phyloP scores from a whole-genome alignment of 2,888 invertebrate species.

The Rhamnusium bicolor region DNA sequence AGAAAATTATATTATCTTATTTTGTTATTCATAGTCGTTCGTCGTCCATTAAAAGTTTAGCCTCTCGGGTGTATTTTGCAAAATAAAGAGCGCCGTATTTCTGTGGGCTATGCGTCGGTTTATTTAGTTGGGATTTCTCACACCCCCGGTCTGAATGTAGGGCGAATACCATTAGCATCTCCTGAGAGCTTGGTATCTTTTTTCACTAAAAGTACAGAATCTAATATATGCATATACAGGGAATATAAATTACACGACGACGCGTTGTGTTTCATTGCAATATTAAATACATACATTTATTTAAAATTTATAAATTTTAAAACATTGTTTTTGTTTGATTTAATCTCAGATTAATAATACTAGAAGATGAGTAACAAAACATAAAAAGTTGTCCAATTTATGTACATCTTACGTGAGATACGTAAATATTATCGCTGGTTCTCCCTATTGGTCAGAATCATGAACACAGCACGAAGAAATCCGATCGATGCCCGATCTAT shows the following conservation, averaged over 20 bases:
- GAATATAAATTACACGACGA: neutral
- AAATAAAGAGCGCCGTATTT: constrained; percentile 60
- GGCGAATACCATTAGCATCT: constrained; percentile 4
- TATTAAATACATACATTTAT: too few relatives aligned
- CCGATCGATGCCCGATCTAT: too few relatives aligned
- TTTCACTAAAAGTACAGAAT: neutral
- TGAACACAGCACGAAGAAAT: too few relatives aligned
- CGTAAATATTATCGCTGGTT: too few relatives aligned
- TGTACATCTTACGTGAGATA: too few relatives aligned
- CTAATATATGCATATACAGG: neutral
- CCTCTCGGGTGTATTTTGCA: constrained; percentile 64
- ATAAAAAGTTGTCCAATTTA: too few relatives aligned
- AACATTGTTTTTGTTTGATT: too few relatives aligned
- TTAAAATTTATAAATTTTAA: too few relatives aligned
- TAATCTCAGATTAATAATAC: too few relatives aligned
- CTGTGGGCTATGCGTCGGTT: constrained; percentile 31
- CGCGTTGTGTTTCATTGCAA: too few relatives aligned
- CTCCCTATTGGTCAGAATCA: too few relatives aligned
- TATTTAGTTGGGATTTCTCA: constrained; percentile 25
- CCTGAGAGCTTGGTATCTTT: constrained; percentile 15
- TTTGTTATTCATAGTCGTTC: constrained; percentile 66
- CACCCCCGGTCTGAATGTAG: neutral
- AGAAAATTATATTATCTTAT: constrained; percentile 65
- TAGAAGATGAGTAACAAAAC: too few relatives aligned
- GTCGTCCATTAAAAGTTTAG: constrained; percentile 66